Conservation (phyloP, 2,797 vertebrate genomes). For the Urocyon cinereoargenteus region DNA sequence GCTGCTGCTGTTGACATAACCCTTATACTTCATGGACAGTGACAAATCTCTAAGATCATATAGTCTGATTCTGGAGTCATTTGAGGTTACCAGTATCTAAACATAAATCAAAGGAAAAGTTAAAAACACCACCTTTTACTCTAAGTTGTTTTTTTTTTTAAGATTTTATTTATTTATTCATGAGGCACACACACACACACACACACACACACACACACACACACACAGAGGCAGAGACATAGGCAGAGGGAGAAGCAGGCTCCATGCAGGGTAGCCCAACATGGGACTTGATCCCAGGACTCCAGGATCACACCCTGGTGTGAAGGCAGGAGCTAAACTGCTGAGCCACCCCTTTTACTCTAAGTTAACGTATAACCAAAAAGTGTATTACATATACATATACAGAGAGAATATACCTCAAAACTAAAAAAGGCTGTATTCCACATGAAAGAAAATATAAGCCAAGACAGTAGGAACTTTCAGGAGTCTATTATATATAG, state of each 20-base stretch:
- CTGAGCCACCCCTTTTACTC: not conserved
- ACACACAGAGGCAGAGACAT: too few relatives aligned
- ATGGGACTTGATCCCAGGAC: too few relatives aligned
- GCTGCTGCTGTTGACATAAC: slow-evolving; percentile 99
- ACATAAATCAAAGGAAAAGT: slow-evolving; percentile 71
- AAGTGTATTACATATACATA: not conserved
- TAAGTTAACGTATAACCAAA: slow-evolving; percentile 34
- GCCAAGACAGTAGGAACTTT: slow-evolving; percentile 49
- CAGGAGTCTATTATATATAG: not conserved
- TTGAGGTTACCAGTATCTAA: slow-evolving; percentile 98
- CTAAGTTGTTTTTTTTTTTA: not conserved
- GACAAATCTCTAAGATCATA: slow-evolving; percentile 98
- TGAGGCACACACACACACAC: too few relatives aligned
- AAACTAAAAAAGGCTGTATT: slow-evolving; percentile 58
- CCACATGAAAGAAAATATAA: not conserved
- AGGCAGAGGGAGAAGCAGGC: too few relatives aligned
- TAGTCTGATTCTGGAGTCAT: slow-evolving; percentile 97
- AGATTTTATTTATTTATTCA: too few relatives aligned
- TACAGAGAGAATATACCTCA: not conserved
- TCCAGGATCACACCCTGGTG: too few relatives aligned
- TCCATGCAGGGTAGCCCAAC: too few relatives aligned
- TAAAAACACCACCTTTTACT: slow-evolving; percentile 64
- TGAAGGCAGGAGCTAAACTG: too few relatives aligned
- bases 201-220: too few relatives aligned
- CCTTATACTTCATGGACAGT: slow-evolving; percentile 99